These are phyloP conservation scores for Ophraella communa DNA, from an alignment of 2,888 invertebrate species.

Conservation along the genomic window DNA sequence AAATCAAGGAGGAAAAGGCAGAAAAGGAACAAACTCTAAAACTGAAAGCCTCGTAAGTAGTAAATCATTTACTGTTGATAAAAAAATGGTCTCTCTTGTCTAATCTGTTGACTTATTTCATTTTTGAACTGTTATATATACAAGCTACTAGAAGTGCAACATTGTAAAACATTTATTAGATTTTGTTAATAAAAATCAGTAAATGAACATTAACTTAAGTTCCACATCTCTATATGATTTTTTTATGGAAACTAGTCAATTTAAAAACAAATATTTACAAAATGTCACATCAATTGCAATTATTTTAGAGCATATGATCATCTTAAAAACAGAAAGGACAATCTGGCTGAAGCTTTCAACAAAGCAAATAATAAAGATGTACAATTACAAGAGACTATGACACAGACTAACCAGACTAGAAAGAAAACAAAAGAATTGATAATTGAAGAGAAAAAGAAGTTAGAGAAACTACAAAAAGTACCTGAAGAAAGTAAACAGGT, in stretches of 20 bases:
- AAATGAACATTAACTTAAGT: no score
- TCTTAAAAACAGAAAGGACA: slow-evolving; percentile 54
- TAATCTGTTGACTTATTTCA: no score
- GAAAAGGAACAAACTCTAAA: slow-evolving; percentile 55
- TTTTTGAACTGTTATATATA: no score
- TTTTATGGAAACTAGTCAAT: no score
- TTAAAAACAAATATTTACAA: no score
- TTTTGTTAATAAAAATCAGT: no score
- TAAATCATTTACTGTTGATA: neutral
- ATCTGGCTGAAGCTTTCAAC: slow-evolving; percentile 64
- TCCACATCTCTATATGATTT: no score
- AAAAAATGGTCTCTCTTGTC: slow-evolving; percentile 1
- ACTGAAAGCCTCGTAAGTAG: slow-evolving; percentile 45
- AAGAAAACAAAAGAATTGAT: slow-evolving; percentile 76
- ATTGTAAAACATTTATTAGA: no score
- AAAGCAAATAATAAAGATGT: slow-evolving; percentile 71
- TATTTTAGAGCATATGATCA: slow-evolving; percentile 59
- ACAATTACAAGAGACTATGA: slow-evolving; percentile 70
- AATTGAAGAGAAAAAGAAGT: slow-evolving; percentile 70
- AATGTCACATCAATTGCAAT: no score
- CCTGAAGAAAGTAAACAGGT: slow-evolving; percentile 79
- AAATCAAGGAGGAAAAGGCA: slow-evolving; percentile 61
- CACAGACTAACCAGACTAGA: slow-evolving; percentile 73
- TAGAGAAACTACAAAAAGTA: slow-evolving; percentile 68
- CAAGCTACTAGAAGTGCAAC: no score